Conservation (phyloP, 2,797 vertebrate species). For the Nasua narica region DNA sequence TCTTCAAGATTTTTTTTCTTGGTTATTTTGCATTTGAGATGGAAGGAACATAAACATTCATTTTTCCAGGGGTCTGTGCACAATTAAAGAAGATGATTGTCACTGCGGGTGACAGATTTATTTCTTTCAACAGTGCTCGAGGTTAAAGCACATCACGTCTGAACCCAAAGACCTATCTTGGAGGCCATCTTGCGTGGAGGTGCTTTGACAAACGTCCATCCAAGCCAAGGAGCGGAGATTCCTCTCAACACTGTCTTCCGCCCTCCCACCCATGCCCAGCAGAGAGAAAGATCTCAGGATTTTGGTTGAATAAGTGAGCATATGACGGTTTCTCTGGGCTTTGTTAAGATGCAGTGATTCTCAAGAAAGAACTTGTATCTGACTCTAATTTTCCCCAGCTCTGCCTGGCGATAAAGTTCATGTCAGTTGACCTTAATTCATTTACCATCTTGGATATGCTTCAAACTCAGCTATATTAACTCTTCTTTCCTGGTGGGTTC, state of each 20-base stretch:
- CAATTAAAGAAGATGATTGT: background rate
- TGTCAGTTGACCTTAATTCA: slow-evolving; percentile 49
- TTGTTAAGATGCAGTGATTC: background rate
- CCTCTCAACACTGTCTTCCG: background rate
- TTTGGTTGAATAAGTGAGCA: background rate
- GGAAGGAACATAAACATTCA: background rate
- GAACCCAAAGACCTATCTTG: background rate
- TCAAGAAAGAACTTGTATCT: slow-evolving; percentile 1
- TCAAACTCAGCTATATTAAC: slow-evolving; percentile 34
- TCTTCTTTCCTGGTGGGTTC: slow-evolving; percentile 38
- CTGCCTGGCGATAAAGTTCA: slow-evolving; percentile 30
- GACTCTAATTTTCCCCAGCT: slow-evolving; percentile 21
- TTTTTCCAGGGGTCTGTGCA: background rate
- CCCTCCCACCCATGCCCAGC: background rate
- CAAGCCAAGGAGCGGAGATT: background rate
- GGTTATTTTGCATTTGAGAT: background rate
- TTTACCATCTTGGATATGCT: slow-evolving; percentile 37
- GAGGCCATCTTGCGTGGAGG: background rate
- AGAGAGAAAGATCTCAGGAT: background rate
- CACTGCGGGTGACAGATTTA: background rate
- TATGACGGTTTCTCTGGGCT: background rate
- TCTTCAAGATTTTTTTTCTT: background rate
- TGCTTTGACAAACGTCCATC: background rate
- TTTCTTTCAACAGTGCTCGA: slow-evolving; percentile 31
- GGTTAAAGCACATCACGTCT: background rate